phyloP scores from a whole-genome alignment of 2,113 vertebrate species.

The Rafetus swinhoei region DNA sequence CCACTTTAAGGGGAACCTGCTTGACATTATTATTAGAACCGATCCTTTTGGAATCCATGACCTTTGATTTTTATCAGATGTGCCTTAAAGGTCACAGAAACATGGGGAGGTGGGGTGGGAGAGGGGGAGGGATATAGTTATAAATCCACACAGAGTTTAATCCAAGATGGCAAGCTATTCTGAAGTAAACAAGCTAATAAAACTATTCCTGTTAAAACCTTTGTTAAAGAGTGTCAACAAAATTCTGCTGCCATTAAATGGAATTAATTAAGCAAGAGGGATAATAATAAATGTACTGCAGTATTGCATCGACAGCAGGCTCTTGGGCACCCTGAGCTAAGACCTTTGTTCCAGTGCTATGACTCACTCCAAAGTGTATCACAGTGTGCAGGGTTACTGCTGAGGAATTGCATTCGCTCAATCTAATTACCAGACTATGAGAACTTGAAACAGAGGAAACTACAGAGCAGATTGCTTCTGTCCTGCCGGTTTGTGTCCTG shows the following conservation, averaged over 20 bases:
- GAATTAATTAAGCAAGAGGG: conserved; percentile 77
- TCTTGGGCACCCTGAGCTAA: conserved; percentile 61
- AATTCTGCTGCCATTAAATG: conserved; percentile 68
- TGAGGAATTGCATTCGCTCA: conserved; percentile 64
- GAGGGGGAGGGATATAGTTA: conserved; percentile 58
- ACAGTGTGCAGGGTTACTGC: conserved; percentile 39
- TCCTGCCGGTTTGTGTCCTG: conserved; percentile 36
- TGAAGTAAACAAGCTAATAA: conserved; percentile 81
- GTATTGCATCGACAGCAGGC: conserved; percentile 65
- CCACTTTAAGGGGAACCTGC: conserved; percentile 60
- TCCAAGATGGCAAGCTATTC: conserved; percentile 78
- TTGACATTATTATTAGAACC: conserved; percentile 77
- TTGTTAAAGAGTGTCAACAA: conserved; percentile 74
- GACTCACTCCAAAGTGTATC: conserved; percentile 61
- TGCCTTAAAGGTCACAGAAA: conserved; percentile 81
- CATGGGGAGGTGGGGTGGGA: conserved; percentile 33
- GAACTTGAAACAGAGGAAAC: conserved; percentile 60
- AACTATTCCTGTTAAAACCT: conserved; percentile 71
- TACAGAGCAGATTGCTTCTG: conserved; percentile 58
- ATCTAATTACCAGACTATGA: conserved; percentile 75
- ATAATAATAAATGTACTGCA: conserved; percentile 71
- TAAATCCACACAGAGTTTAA: conserved; percentile 85
- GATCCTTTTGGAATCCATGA: conserved; percentile 71
- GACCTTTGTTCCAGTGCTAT: conserved; percentile 42
- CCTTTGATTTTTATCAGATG: conserved; percentile 82